phyloP scores from a whole-genome alignment of 2,113 vertebrate genomes.

The Malurus elegans region DNA sequence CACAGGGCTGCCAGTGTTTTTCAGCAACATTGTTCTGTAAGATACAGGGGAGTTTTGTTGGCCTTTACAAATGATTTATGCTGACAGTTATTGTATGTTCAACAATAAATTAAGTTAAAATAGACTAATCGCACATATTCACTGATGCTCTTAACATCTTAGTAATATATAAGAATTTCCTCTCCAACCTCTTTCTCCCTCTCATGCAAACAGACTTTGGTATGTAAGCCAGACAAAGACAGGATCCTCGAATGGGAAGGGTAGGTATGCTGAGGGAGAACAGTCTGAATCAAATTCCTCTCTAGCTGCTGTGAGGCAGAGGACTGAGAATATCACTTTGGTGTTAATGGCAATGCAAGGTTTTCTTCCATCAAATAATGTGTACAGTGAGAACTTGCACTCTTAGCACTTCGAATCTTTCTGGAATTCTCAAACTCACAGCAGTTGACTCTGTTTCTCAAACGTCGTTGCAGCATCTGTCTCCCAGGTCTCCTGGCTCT shows the following conservation, averaged over 20 bases:
- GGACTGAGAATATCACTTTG: not conserved
- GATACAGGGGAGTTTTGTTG: slow-evolving; percentile 29
- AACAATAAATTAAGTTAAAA: slow-evolving; percentile 56
- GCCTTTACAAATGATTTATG: slow-evolving; percentile 35
- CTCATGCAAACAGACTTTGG: not conserved
- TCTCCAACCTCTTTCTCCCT: not conserved
- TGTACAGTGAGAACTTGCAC: not conserved
- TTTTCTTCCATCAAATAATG: not conserved
- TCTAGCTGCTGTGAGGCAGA: not conserved
- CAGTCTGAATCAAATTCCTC: not conserved
- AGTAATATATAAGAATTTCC: slow-evolving; percentile 29
- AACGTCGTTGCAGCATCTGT: fast-evolving
- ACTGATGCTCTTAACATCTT: slow-evolving; percentile 30
- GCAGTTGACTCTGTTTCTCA: not conserved
- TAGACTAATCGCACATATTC: slow-evolving; percentile 45
- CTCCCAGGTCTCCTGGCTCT: fast-evolving
- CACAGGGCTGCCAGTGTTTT: not conserved
- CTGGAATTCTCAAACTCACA: not conserved
- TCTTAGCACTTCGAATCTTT: not conserved
- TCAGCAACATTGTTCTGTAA: not conserved
- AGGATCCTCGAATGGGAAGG: not conserved
- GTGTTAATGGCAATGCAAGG: not conserved
- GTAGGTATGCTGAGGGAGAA: not conserved
- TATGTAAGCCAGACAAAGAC: not conserved
- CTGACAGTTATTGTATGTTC: slow-evolving; percentile 41